phyloP scores from a whole-genome alignment of 2,113 vertebrate genomes.

The Campylomormyrus tamandua region DNA sequence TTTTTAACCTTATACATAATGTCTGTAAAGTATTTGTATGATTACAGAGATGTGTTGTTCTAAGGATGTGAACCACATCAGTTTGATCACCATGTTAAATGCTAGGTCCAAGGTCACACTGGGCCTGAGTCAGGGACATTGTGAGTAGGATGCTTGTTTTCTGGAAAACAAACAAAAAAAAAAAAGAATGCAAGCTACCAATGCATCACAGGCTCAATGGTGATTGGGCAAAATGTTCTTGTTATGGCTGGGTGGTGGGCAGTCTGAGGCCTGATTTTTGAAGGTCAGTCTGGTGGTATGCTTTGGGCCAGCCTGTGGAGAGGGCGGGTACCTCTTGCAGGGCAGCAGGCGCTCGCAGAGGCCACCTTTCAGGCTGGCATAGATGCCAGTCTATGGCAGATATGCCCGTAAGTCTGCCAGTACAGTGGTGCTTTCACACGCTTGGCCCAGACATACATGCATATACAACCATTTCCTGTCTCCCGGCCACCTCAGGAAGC shows the following conservation, averaged over 20 bases:
- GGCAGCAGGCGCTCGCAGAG: background rate
- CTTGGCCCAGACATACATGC: background rate
- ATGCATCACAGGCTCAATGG: background rate
- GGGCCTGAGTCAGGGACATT: background rate
- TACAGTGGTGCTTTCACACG: background rate
- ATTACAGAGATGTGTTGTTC: background rate
- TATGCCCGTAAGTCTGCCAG: background rate
- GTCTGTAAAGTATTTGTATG: background rate
- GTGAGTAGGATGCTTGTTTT: background rate
- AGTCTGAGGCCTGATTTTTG: background rate
- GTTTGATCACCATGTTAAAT: background rate
- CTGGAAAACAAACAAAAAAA: background rate
- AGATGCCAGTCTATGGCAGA: background rate
- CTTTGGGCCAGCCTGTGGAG: background rate
- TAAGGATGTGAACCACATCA: background rate
- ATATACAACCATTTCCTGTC: background rate
- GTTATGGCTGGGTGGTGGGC: background rate
- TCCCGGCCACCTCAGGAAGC: constrained; percentile 46
- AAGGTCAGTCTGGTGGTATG: background rate
- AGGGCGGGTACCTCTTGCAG: background rate
- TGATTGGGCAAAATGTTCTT: background rate
- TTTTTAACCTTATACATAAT: background rate
- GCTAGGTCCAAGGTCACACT: background rate
- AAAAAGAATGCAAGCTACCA: background rate
- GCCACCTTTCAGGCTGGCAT: background rate